A percentile compares a stretch with the other conserved stretches of the same genome.
Conservation (phyloP, 2,888 invertebrate species). For the Nephrotoma guestfalica region DNA sequence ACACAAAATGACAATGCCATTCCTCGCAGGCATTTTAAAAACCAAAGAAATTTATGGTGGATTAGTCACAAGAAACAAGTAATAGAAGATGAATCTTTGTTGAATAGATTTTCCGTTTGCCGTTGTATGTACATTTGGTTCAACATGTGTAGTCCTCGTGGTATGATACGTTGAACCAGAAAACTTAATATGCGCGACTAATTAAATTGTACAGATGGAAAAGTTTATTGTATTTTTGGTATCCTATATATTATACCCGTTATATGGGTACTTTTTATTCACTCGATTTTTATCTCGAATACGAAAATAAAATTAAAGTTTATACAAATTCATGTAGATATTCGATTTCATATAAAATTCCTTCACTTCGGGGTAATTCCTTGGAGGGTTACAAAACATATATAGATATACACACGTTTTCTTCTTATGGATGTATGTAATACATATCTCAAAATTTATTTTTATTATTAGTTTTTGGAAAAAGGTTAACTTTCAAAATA, state of each 20-base stretch:
- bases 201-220: background rate
- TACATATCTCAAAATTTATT: too few relatives aligned
- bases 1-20: background rate
- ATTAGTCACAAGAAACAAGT: background rate
- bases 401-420: background rate
- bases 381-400: background rate
- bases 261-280: too few relatives aligned
- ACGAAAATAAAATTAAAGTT: too few relatives aligned
- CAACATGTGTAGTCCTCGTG: background rate
- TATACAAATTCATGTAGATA: too few relatives aligned
- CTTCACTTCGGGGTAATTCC: background rate
- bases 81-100: background rate
- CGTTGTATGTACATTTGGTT: background rate
- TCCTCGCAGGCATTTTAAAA: background rate
- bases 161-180: background rate
- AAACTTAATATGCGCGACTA: background rate
- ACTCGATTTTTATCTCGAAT: too few relatives aligned
- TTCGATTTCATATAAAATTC: background rate
- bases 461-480: too few relatives aligned
- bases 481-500: too few relatives aligned
- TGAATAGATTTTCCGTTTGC: background rate
- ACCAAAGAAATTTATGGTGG: background rate
- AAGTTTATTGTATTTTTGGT: background rate
- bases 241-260: too few relatives aligned
- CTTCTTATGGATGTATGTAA: too few relatives aligned